Conservation (phyloP, 2,797 vertebrate genomes). For the Anabas testudineus region DNA sequence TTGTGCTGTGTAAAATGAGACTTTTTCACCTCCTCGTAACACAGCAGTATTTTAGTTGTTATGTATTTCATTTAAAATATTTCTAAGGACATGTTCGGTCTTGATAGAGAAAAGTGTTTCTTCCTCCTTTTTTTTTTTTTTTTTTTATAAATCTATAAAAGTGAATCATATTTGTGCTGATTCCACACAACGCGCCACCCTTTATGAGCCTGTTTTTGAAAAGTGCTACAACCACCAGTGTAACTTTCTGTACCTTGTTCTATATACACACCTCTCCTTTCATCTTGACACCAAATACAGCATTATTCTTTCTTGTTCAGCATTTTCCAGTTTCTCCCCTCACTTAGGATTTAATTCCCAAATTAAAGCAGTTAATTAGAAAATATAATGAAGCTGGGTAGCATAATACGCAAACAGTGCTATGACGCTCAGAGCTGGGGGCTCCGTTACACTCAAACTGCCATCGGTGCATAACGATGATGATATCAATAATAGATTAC, state of each 20-base stretch:
- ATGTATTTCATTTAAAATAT: slow-evolving; percentile 68
- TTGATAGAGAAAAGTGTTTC: slow-evolving; percentile 28
- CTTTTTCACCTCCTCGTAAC: slow-evolving; percentile 62
- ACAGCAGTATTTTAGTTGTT: slow-evolving; percentile 53
- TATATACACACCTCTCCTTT: slow-evolving; percentile 68
- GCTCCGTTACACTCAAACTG: slow-evolving; percentile 73
- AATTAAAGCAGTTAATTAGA: slow-evolving; percentile 84
- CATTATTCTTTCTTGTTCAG: slow-evolving; percentile 79
- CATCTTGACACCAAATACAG: slow-evolving; percentile 70
- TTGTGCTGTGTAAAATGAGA: slow-evolving; percentile 72
- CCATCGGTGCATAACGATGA: slow-evolving; percentile 78
- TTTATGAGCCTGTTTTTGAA: slow-evolving; percentile 64
- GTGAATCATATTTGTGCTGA: slow-evolving; percentile 70
- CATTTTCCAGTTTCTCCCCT: slow-evolving; percentile 73
- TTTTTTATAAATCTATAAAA: slow-evolving; percentile 55
- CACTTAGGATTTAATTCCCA: slow-evolving; percentile 79
- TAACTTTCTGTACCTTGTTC: slow-evolving; percentile 54
- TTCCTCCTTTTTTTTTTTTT: background rate
- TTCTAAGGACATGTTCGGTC: slow-evolving; percentile 59
- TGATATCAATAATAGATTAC: slow-evolving; percentile 85
- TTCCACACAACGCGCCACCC: slow-evolving; percentile 61
- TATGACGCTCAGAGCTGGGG: slow-evolving; percentile 74
- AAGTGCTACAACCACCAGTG: slow-evolving; percentile 60
- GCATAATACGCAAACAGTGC: slow-evolving; percentile 82
- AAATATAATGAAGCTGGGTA: slow-evolving; percentile 84